Percentiles rank a stretch among this genome's conserved stretches.
phyloP scores from a whole-genome alignment of 2,888 invertebrate genomes.

The Drosophila cognata region DNA sequence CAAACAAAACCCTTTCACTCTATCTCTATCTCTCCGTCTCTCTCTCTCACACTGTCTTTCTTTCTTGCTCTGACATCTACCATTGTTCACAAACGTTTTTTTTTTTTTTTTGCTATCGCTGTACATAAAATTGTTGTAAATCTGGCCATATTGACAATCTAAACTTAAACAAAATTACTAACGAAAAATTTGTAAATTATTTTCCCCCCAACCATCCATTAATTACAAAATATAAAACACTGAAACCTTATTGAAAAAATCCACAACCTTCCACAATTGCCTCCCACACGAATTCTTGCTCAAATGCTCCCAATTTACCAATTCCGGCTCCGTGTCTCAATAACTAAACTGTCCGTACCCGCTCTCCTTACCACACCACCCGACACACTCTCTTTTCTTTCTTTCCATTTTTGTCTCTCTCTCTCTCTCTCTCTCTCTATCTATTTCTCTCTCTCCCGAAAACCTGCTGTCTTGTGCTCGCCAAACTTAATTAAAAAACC shows the following conservation, averaged over 20 bases:
- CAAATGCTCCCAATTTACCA: slow-evolving; percentile 25
- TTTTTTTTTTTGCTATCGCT: slow-evolving; percentile 35
- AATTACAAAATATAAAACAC: slow-evolving; percentile 26
- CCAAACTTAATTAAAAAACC: slow-evolving; percentile 27
- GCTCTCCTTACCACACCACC: slow-evolving; percentile 24
- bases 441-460: slow-evolving; percentile 25
- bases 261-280: slow-evolving; percentile 23
- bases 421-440: slow-evolving; percentile 36
- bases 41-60: not conserved
- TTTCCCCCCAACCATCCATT: slow-evolving; percentile 30
- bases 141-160: slow-evolving; percentile 58
- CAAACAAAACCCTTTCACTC: slow-evolving; percentile 4
- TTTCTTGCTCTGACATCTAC: not conserved
- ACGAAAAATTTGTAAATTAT: slow-evolving; percentile 71
- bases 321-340: slow-evolving; percentile 29
- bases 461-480: slow-evolving; percentile 51
- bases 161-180: slow-evolving; percentile 65
- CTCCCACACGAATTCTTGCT: slow-evolving; percentile 32
- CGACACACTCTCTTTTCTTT: slow-evolving; percentile 21
- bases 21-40: slow-evolving; percentile 2
- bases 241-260: slow-evolving; percentile 7
- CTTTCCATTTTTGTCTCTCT: slow-evolving; percentile 16
- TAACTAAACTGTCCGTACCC: slow-evolving; percentile 15
- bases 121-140: slow-evolving; percentile 46
- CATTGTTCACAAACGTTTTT: slow-evolving; percentile 7